Evolutionary conservation across 2,113 vertebrate species (phyloP).

Genomic region (Sterrhoptilus dennistouni): DNA sequence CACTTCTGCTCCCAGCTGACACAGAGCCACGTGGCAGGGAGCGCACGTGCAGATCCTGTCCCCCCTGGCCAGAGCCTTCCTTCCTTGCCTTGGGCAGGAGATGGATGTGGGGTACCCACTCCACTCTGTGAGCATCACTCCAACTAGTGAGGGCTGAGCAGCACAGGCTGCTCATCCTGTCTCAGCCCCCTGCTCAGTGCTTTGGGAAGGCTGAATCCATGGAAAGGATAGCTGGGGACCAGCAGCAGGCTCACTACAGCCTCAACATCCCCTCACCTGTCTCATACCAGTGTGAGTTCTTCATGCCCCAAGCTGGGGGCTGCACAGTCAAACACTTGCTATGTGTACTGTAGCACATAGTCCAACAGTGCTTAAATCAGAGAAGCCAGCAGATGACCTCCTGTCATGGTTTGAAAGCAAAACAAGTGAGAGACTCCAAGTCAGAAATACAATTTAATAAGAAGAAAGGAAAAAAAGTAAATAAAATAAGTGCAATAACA

Average conservation of each 20-base stretch:
- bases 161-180: fast-evolving
- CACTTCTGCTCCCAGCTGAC: not conserved
- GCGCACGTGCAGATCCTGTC: fast-evolving
- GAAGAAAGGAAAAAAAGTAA: too few species aligned
- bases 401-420: too few species aligned
- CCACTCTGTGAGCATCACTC: fast-evolving
- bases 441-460: too few species aligned
- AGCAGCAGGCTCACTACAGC: not conserved
- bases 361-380: not conserved
- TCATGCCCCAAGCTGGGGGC: not conserved
- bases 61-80: not conserved
- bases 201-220: not conserved
- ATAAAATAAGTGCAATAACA: too few species aligned
- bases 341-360: fast-evolving
- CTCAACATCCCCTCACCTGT: fast-evolving
- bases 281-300: fast-evolving
- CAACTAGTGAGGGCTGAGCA: fast-evolving
- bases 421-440: too few species aligned
- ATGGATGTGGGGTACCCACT: fast-evolving
- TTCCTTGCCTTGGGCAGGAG: not conserved
- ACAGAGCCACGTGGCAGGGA: not conserved
- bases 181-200: fast-evolving
- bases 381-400: not conserved
- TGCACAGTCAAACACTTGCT: not conserved
- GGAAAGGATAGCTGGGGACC: not conserved